phyloP scores from a whole-genome alignment of 2,113 vertebrate species.

The Pavo muticus region DNA sequence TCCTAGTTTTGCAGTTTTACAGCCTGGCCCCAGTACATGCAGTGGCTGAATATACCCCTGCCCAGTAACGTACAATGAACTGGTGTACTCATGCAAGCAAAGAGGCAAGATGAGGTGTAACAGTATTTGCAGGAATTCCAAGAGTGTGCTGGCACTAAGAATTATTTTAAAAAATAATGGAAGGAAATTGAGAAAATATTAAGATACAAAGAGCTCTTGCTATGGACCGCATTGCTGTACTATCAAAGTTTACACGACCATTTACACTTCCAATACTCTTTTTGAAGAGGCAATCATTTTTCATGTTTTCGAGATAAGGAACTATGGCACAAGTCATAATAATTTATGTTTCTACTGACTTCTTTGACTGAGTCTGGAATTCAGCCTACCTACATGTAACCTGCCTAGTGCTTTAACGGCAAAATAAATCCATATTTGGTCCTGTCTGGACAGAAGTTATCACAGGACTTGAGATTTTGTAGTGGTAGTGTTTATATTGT shows the following conservation, averaged over 20 bases:
- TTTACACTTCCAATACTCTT: background rate
- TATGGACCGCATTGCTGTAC: background rate
- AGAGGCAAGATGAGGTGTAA: background rate
- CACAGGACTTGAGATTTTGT: background rate
- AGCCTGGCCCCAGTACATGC: background rate
- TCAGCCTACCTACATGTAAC: background rate
- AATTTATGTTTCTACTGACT: background rate
- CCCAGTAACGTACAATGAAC: background rate
- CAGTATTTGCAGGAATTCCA: background rate
- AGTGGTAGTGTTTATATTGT: background rate
- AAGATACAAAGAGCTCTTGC: background rate
- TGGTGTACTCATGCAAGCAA: fast-evolving
- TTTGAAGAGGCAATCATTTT: background rate
- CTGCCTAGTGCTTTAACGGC: background rate
- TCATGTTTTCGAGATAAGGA: background rate
- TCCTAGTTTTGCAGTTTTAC: background rate
- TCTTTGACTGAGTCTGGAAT: background rate
- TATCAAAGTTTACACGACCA: background rate
- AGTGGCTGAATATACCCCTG: background rate
- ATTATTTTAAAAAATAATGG: background rate
- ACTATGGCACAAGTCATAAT: background rate
- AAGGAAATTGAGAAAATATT: background rate
- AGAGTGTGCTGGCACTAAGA: background rate
- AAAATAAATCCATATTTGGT: background rate
- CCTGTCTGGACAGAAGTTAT: background rate